A percentile compares a stretch with the other conserved stretches of the same genome.
phyloP scores from a whole-genome alignment of 2,113 vertebrate species.

The Datnioides undecimradiatus region DNA sequence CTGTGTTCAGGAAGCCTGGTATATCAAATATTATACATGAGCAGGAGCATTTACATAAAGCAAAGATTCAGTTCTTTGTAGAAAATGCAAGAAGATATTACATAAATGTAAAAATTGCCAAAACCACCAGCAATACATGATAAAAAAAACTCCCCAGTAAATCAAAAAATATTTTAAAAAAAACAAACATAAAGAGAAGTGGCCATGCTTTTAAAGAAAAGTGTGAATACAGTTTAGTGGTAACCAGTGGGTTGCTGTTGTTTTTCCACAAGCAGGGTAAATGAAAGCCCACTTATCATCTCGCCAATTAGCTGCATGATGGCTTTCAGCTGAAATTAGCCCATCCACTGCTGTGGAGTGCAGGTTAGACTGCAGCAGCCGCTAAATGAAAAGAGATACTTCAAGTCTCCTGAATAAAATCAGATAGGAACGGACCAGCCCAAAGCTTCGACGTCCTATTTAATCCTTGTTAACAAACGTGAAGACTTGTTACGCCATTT shows the following conservation, averaged over 20 bases:
- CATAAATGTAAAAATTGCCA: neutral
- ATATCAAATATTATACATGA: neutral
- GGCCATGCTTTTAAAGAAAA: neutral
- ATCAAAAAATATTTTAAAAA: neutral
- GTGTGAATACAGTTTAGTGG: neutral
- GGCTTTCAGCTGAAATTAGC: conserved; percentile 49
- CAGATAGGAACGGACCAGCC: neutral
- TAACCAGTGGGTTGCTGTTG: neutral
- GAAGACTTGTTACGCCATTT: neutral
- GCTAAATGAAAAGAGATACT: conserved; percentile 44
- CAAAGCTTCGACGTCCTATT: neutral
- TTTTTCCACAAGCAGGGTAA: neutral
- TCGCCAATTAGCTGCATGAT: conserved; percentile 35
- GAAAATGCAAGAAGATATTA: neutral
- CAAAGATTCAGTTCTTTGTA: neutral
- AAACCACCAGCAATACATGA: neutral
- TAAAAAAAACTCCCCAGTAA: too few relatives aligned
- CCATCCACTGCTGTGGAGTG: conserved; percentile 46
- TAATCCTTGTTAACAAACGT: neutral
- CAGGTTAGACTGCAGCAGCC: conserved; percentile 35
- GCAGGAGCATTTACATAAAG: neutral
- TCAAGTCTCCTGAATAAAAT: conserved; percentile 26
- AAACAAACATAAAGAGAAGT: neutral
- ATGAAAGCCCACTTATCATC: conserved; percentile 39
- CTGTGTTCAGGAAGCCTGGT: neutral